Conservation (phyloP, 2,888 invertebrate genomes). For the Nebria salina region DNA sequence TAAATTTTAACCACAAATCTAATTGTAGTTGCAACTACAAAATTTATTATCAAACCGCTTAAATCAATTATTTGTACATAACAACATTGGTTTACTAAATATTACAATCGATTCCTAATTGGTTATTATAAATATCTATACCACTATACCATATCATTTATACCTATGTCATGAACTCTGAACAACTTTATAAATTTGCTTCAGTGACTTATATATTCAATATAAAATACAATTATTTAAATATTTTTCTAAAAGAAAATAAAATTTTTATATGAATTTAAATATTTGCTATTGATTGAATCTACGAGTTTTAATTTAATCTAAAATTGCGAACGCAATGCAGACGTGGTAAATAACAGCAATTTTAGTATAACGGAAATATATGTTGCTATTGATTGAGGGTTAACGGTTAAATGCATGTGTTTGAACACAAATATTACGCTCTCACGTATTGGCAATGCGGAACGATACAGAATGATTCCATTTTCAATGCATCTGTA, state of each 20-base stretch:
- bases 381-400: not conserved
- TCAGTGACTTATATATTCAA: too few species aligned
- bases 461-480: slow-evolving; percentile 2
- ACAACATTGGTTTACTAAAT: not conserved
- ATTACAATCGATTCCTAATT: slow-evolving; percentile 13
- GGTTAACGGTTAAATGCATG: not conserved
- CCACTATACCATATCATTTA: too few species aligned
- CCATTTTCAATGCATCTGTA: slow-evolving; percentile 7
- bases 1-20: slow-evolving; percentile 40
- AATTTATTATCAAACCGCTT: slow-evolving; percentile 42
- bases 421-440: not conserved
- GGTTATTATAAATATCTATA: not conserved
- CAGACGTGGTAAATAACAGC: not conserved
- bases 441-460: not conserved
- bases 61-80: slow-evolving; percentile 19
- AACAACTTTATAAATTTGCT: too few species aligned
- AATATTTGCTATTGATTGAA: too few species aligned
- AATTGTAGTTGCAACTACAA: slow-evolving; percentile 29
- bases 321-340: not conserved
- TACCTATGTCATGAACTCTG: too few species aligned
- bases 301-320: not conserved
- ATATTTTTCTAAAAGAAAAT: too few species aligned
- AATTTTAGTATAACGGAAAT: not conserved
- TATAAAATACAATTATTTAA: too few species aligned
- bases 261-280: too few species aligned